Base-by-base conservation (phyloP, 2,797 vertebrate genomes). In the Oreortyx pictus region DNA sequence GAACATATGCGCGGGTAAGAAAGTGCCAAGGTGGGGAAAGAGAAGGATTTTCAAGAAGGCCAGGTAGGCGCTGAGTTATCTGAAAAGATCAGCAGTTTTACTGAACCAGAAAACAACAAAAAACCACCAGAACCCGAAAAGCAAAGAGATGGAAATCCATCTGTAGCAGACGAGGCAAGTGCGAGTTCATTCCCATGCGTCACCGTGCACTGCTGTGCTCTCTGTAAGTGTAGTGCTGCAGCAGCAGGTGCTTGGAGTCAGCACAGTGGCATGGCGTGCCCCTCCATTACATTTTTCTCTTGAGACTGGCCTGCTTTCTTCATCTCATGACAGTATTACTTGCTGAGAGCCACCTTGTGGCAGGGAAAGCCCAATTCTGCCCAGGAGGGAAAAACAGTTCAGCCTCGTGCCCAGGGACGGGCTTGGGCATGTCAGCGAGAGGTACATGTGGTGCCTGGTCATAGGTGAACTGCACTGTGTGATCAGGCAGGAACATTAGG, bases 11-110 rank as follows among this genome's bases (percentile, higher is more conserved):
- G 81, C 82, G 89, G 86, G 89, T 91, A 96, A 65, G 88, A 84
- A 78, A 85, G 54, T 91, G 93, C 92, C 39, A 7, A 91, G 88
- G 87, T 64, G 66, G 82, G 74, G 64, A 44, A 86, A 84, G 60
- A n/a, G 59, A 24, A 71, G 18, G 23, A 31, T 71, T 94, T 77
- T 93, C 83, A 77, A 70, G 88, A 70, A 90, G 82, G 79, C 82
- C 79, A 88, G 80, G 35, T 91, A 96, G 95, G 89, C 90, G 92
- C 67, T 92, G 94, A 37, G 86, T 50, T 82, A 31, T 95, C 75
- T 87, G 73, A 85, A 82, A 94, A 39, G 54, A 94, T 94, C 89
- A 95, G 74, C 92, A 94, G 49, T 59, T 96, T 93, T 82, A 70
- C 83, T 59, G 88, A 91, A 94, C 39, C 39, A 41, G 39, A 41